Evolutionary conservation across 2,888 invertebrate genomes (phyloP).

Genomic region (Agrotis ipsilon): DNA sequence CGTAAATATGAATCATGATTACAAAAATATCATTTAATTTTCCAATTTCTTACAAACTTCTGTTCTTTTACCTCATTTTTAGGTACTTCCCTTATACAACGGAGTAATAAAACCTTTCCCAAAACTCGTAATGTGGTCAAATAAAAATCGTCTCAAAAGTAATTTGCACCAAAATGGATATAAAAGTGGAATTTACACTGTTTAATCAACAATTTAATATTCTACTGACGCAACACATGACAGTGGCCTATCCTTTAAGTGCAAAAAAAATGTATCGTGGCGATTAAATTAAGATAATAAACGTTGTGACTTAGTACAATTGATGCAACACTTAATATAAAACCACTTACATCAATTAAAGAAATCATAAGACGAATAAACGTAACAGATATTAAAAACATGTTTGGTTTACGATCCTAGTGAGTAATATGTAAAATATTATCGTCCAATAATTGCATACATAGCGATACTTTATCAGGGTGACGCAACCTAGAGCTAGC

Average conservation of each 20-base stretch:
- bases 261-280: slow-evolving; percentile 22
- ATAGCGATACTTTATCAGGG: slow-evolving; percentile 34
- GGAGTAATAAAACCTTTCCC: slow-evolving; percentile 39
- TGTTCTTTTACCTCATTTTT: slow-evolving; percentile 16
- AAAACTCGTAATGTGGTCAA: slow-evolving; percentile 27
- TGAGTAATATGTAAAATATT: slow-evolving; percentile 48
- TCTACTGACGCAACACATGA: slow-evolving; percentile 27
- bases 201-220: slow-evolving; percentile 6
- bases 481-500: slow-evolving; percentile 58
- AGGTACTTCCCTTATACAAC: slow-evolving; percentile 24
- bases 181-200: slow-evolving; percentile 3
- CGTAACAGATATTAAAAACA: slow-evolving; percentile 47
- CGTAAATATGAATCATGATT: slow-evolving; percentile 28
- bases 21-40: slow-evolving; percentile 27
- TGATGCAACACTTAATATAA: slow-evolving; percentile 48
- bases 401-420: slow-evolving; percentile 54
- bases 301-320: slow-evolving; percentile 17
- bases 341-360: slow-evolving; percentile 57
- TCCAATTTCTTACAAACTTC: slow-evolving; percentile 10
- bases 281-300: slow-evolving; percentile 30
- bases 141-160: slow-evolving; percentile 39
- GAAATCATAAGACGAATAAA: slow-evolving; percentile 53
- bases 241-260: slow-evolving; percentile 30
- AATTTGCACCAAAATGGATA: slow-evolving; percentile 17
- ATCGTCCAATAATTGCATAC: slow-evolving; percentile 59